phyloP scores from a whole-genome alignment of 2,888 invertebrate species.

The Odiellus spinosus region DNA sequence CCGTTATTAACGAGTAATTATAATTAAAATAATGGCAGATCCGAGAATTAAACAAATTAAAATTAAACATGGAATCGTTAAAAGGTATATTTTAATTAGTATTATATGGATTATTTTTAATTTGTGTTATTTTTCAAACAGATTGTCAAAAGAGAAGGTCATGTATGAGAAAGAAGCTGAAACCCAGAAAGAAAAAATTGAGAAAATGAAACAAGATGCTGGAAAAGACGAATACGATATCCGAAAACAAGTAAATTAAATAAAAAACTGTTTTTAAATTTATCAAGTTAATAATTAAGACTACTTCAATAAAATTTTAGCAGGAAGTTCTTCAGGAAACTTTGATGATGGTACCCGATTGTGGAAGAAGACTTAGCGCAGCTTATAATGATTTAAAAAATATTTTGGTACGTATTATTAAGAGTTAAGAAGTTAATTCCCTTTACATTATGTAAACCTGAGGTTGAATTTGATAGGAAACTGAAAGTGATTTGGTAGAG shows the following conservation, averaged over 20 bases:
- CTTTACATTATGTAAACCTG: not conserved
- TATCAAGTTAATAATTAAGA: too few species aligned
- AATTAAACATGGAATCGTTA: too few species aligned
- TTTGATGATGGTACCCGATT: slow-evolving; percentile 83
- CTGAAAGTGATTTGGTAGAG: slow-evolving; percentile 10
- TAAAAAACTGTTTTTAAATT: too few species aligned
- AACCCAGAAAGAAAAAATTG: not conserved
- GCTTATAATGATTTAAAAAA: slow-evolving; percentile 60
- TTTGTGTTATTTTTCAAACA: not conserved
- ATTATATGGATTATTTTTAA: too few species aligned
- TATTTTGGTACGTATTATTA: slow-evolving; percentile 34
- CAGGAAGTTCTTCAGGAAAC: slow-evolving; percentile 77
- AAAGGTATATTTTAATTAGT: too few species aligned
- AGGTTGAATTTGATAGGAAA: slow-evolving; percentile 9
- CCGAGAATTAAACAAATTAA: too few species aligned
- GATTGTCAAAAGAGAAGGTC: not conserved
- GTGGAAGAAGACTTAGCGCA: slow-evolving; percentile 54
- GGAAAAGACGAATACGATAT: slow-evolving; percentile 1
- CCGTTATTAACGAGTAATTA: too few species aligned
- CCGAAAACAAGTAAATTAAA: not conserved
- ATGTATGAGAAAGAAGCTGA: slow-evolving; percentile 1
- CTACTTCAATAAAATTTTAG: slow-evolving; percentile 33
- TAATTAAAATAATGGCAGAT: too few species aligned
- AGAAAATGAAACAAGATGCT: not conserved
- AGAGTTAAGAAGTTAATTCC: slow-evolving; percentile 5